Percentiles rank a stretch among this genome's conserved stretches.
Evolutionary conservation across 2,113 vertebrate genomes (phyloP).

Genomic region (Bos javanicus): DNA sequence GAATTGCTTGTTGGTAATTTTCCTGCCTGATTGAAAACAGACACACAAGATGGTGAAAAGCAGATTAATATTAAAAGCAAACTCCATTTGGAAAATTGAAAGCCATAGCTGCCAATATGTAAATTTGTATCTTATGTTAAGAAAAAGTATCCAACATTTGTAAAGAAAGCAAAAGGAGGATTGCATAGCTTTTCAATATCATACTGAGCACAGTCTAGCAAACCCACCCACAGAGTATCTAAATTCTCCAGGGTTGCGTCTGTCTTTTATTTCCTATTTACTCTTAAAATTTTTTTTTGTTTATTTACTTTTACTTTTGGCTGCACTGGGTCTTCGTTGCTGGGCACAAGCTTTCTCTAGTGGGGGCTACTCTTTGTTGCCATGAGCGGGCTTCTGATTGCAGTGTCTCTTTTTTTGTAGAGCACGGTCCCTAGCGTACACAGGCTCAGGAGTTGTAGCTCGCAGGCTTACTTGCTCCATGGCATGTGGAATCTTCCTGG

Average conservation of each 20-base stretch:
- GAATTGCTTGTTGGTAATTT: conserved; percentile 38
- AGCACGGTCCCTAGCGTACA: not conserved
- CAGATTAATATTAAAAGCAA: conserved; percentile 44
- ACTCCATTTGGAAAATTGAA: conserved; percentile 42
- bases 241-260: not conserved
- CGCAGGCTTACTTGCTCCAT: not conserved
- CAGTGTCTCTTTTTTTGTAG: not conserved
- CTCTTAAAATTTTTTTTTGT: not conserved
- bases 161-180: not conserved
- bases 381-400: not conserved
- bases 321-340: not conserved
- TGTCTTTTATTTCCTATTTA: not conserved
- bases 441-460: not conserved
- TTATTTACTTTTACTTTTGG: not conserved
- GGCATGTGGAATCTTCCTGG: not conserved
- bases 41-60: conserved; percentile 36
- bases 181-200: not conserved
- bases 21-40: conserved; percentile 62
- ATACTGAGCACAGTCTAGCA: not conserved
- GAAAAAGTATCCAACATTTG: conserved; percentile 15
- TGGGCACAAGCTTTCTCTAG: not conserved
- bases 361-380: not conserved
- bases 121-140: conserved; percentile 50
- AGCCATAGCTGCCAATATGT: conserved; percentile 43
- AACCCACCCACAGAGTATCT: not conserved